Evolutionary conservation across 2,888 invertebrate species (phyloP).

Genomic region (Drosophila neutralis): DNA sequence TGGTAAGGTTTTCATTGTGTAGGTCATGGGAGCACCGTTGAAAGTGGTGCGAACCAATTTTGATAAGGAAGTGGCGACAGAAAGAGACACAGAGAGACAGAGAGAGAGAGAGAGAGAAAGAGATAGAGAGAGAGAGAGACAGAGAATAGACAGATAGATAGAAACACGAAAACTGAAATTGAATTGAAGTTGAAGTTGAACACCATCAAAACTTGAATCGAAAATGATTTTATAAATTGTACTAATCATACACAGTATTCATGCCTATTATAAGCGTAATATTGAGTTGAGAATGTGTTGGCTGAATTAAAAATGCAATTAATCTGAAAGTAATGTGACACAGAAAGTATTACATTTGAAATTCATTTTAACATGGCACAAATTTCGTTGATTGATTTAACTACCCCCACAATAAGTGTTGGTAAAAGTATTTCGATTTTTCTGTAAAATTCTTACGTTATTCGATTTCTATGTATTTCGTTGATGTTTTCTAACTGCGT

Average conservation of each 20-base stretch:
- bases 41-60: conserved; percentile 51
- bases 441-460: not conserved
- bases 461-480: not conserved
- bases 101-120: not conserved
- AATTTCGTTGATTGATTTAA: not conserved
- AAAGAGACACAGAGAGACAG: not conserved
- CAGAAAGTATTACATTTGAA: not conserved
- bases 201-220: not conserved
- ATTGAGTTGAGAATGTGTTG: not conserved
- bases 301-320: not conserved
- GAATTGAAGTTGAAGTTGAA: not conserved
- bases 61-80: conserved; percentile 34
- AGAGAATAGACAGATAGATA: not conserved
- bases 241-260: not conserved
- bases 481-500: not conserved
- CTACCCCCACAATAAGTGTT: not conserved
- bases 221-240: conserved; percentile 1
- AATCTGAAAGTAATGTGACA: not conserved
- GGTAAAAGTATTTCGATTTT: not conserved
- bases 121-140: not conserved
- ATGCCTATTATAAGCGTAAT: no score
- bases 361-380: not conserved
- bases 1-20: conserved; percentile 11
- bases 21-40: conserved; percentile 52
- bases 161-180: not conserved